These are phyloP conservation scores for Pseudorasbora parva DNA, from an alignment of 2,113 vertebrate species.

Conservation along the genomic window DNA sequence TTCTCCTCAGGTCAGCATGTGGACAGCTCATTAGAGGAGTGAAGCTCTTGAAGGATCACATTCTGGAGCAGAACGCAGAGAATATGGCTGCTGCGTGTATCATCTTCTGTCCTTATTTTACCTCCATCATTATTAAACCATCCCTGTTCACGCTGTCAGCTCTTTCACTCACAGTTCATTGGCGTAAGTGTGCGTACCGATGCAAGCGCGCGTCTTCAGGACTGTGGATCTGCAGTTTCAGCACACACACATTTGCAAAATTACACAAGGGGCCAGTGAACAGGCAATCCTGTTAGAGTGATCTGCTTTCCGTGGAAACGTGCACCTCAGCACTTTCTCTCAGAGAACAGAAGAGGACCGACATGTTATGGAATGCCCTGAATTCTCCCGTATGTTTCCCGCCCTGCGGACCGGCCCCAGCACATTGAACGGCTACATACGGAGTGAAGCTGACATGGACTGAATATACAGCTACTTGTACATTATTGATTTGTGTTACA, in stretches of 20 bases:
- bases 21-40: conserved; percentile 20
- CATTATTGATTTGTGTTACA: conserved; percentile 31
- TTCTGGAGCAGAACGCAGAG: conserved; percentile 4
- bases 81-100: conserved; percentile 9
- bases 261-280: conserved; percentile 49
- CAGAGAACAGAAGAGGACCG: background rate
- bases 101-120: conserved; percentile 34
- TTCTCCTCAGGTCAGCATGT: conserved; percentile 11
- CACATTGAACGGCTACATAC: background rate
- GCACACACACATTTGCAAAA: conserved; percentile 41
- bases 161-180: conserved; percentile 25
- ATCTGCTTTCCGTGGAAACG: conserved; percentile 45
- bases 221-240: background rate
- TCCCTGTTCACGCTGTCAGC: conserved; percentile 3
- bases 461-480: background rate
- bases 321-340: conserved; percentile 53
- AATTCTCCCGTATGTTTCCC: background rate
- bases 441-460: background rate
- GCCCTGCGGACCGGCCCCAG: background rate
- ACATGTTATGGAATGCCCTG: conserved; percentile 10
- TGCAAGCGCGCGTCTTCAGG: background rate
- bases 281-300: conserved; percentile 55
- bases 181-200: background rate
- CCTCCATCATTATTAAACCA: conserved; percentile 31
- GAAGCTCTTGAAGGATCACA: background rate